phyloP scores from a whole-genome alignment of 2,113 vertebrate species.

The Phoenicopterus ruber region DNA sequence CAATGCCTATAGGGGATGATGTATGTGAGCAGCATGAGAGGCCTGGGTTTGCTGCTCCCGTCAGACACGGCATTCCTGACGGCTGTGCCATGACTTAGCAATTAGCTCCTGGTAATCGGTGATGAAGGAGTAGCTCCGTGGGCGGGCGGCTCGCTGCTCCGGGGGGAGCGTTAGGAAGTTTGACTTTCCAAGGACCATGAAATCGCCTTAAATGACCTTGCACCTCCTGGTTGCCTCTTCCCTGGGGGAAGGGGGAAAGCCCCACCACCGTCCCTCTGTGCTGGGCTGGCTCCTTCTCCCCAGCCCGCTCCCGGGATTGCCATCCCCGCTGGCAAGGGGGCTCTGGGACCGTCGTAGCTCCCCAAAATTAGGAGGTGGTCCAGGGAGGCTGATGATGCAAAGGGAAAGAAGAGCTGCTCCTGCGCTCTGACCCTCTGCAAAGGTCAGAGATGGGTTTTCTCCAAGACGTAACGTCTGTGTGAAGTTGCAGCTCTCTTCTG shows the following conservation, averaged over 20 bases:
- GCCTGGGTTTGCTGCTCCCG: not conserved
- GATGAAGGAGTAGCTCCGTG: not conserved
- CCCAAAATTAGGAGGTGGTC: not conserved
- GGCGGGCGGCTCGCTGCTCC: not conserved
- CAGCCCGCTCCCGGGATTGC: not conserved
- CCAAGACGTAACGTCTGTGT: fast-evolving
- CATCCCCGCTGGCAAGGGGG: not conserved
- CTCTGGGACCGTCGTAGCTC: not conserved
- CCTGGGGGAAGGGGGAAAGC: not conserved
- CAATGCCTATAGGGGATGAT: not conserved
- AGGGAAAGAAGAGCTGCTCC: not conserved
- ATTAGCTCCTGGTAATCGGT: not conserved
- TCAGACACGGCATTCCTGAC: not conserved
- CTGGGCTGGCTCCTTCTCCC: not conserved
- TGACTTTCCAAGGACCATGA: not conserved
- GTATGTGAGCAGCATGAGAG: not conserved
- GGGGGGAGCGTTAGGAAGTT: not conserved
- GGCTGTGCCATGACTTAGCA: not conserved
- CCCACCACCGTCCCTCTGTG: not conserved
- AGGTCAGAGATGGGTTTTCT: not conserved
- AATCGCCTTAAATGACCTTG: not conserved
- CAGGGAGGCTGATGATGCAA: not conserved
- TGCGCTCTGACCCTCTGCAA: not conserved
- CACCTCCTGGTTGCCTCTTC: not conserved
- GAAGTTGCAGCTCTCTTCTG: not conserved